Evolutionary conservation across 2,113 vertebrate genomes (phyloP), one percentile per base, ranked within the genome.

Genomic region (Poeciliopsis prolifica): DNA sequence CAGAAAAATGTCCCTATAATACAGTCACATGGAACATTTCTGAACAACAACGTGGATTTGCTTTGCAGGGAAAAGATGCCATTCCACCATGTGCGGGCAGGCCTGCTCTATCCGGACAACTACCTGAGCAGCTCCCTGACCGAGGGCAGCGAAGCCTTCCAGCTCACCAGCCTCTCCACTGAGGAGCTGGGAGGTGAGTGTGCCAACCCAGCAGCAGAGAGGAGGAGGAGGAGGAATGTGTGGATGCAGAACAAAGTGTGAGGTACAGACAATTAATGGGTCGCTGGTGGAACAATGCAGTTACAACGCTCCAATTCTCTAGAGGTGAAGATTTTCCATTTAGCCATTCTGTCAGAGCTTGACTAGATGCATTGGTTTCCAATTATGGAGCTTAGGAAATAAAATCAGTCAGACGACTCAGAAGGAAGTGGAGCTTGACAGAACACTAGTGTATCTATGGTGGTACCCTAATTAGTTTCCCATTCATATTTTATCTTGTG

Each of bases 81-180:
- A 93, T 99, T 99, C 95, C 98, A 99, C 88, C 98, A 98, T 91
- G 97, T 99, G 90, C 97, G 96, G 67, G 97, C 97, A 66, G 97
- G 97, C 88, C 93, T 99, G 93, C 94, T 99, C 92, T 99, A 99
- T 95, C 98, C 98, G 87, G 97, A 97, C 92, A 99, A 98, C 93
- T 98, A 96, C 91, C 95, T 99, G 94, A 97, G 95, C 92, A 95
- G 95, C 68, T 97, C 98, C 0, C 96, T 99, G 79, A 96, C 97
- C 0, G 96, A 98, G 5, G 96, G 96, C 91, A 97, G 94, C 0
- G 96, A 98, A 93, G 96, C 96, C 0, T 97, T 98, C 66, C 97
- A 98, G 95, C 95, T 99, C 79, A 97, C 96, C 13, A 99, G 96
- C 77, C 97, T 99, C 93, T 99, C 98, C 0, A 97, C 97, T 82